Conservation (phyloP, 2,113 vertebrate species). For the Leiothrix lutea region DNA sequence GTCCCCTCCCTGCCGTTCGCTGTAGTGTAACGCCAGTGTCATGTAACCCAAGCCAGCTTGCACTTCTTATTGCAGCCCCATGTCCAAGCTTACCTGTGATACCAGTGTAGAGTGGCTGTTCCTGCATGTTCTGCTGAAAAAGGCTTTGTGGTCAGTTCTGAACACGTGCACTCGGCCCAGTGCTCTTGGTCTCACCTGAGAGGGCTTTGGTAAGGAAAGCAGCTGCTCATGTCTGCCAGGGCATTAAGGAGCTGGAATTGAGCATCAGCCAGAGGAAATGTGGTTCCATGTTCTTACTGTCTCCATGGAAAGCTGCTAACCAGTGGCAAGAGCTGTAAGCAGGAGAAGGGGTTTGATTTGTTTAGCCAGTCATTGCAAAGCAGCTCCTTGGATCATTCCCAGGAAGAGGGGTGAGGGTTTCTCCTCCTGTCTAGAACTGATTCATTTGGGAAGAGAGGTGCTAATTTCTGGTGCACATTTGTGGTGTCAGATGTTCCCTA, state of each 20-base stretch:
- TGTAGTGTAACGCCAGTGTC: constrained; percentile 13
- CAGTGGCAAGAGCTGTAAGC: background rate
- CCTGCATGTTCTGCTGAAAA: constrained; percentile 60
- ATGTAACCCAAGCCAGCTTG: background rate
- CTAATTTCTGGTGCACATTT: background rate
- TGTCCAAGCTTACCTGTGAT: constrained; percentile 35
- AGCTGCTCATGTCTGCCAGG: background rate
- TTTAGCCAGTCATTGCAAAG: background rate
- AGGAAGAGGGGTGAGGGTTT: background rate
- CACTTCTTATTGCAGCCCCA: constrained; percentile 21
- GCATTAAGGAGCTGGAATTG: background rate
- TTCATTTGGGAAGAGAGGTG: background rate
- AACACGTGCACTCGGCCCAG: background rate
- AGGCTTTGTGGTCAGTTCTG: constrained; percentile 49
- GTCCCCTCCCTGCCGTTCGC: background rate
- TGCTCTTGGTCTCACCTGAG: background rate
- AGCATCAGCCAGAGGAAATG: background rate
- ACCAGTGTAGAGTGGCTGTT: constrained; percentile 37
- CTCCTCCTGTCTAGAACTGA: background rate
- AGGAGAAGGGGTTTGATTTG: background rate
- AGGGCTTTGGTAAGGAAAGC: background rate
- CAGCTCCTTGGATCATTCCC: background rate
- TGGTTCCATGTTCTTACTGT: background rate
- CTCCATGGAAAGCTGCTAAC: background rate
- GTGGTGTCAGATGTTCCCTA: background rate